These are phyloP conservation scores for Brenthis daphne DNA, from an alignment of 2,888 invertebrate genomes.

Conservation along the genomic window DNA sequence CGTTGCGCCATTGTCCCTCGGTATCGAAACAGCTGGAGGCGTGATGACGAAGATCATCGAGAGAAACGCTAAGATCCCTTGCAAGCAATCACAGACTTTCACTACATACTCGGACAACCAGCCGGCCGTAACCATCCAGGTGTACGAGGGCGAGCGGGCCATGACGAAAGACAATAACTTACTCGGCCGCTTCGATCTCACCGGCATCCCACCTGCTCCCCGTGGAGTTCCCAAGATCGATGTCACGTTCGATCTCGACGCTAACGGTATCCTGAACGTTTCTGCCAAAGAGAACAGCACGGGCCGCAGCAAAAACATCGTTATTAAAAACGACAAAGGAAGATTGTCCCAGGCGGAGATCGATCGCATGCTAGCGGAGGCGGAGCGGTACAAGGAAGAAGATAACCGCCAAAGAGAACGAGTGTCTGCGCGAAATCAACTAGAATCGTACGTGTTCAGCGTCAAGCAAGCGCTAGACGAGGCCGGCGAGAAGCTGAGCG, in stretches of 20 bases:
- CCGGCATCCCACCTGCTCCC: constrained; percentile 87
- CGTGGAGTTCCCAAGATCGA: constrained; percentile 86
- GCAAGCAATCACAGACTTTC: constrained; percentile 87
- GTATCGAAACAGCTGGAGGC: constrained; percentile 90
- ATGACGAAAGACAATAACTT: constrained; percentile 90
- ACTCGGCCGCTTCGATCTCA: constrained; percentile 84
- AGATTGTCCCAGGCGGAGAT: constrained; percentile 91
- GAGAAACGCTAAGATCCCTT: constrained; percentile 86
- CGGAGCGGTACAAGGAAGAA: constrained; percentile 87
- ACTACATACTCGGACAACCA: constrained; percentile 92
- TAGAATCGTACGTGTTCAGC: constrained; percentile 87
- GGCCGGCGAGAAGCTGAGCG: constrained; percentile 82
- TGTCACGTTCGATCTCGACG: constrained; percentile 89
- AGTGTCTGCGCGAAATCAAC: constrained; percentile 86
- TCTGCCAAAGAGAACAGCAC: constrained; percentile 88
- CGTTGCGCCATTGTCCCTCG: constrained; percentile 85
- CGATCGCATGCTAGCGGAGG: constrained; percentile 89
- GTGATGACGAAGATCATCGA: constrained; percentile 90
- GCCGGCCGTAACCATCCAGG: constrained; percentile 72
- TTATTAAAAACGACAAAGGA: constrained; percentile 92
- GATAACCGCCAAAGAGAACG: constrained; percentile 86
- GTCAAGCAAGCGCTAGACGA: constrained; percentile 87
- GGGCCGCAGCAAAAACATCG: constrained; percentile 87
- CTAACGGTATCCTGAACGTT: constrained; percentile 91
- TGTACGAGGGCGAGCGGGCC: constrained; percentile 87